Conservation (phyloP, 2,888 invertebrate species). For the Eristalis tenax region DNA sequence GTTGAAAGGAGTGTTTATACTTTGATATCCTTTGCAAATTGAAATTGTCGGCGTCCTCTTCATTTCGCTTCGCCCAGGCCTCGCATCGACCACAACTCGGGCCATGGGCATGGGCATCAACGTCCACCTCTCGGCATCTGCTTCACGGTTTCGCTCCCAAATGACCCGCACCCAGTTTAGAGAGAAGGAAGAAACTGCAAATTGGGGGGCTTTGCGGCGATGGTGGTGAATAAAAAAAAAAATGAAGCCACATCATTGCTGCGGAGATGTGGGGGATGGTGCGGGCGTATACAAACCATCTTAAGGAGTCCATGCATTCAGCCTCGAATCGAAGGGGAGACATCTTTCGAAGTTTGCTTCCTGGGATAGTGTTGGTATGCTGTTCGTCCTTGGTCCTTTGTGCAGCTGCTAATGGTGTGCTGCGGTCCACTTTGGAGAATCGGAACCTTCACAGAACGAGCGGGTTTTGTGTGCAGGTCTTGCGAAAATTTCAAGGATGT, state of each 20-base stretch:
- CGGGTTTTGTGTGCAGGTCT: slow-evolving; percentile 35
- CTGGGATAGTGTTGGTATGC: background rate
- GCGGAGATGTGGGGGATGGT: too few species aligned
- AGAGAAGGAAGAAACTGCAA: background rate
- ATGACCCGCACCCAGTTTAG: slow-evolving; percentile 36
- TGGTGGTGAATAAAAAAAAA: background rate
- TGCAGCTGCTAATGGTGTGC: slow-evolving; percentile 59
- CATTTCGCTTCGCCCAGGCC: background rate
- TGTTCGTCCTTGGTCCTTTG: slow-evolving; percentile 11
- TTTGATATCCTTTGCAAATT: slow-evolving; percentile 60
- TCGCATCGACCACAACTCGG: background rate
- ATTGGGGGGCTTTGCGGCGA: slow-evolving; percentile 4
- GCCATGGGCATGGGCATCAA: background rate
- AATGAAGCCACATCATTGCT: slow-evolving; percentile 28
- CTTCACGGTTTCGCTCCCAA: slow-evolving; percentile 44
- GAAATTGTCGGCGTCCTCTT: slow-evolving; percentile 33
- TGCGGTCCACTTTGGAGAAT: slow-evolving; percentile 46
- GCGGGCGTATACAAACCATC: background rate
- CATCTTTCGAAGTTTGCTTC: slow-evolving; percentile 3
- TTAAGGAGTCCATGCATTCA: slow-evolving; percentile 27
- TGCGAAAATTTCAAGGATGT: slow-evolving; percentile 45
- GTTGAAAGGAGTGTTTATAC: slow-evolving; percentile 52
- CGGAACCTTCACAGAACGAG: slow-evolving; percentile 41
- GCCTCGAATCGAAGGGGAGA: background rate
- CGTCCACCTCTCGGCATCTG: slow-evolving; percentile 47